These are phyloP conservation scores for Dipodomys stephensi DNA, from an alignment of 2,113 vertebrate species.

Conservation along the genomic window DNA sequence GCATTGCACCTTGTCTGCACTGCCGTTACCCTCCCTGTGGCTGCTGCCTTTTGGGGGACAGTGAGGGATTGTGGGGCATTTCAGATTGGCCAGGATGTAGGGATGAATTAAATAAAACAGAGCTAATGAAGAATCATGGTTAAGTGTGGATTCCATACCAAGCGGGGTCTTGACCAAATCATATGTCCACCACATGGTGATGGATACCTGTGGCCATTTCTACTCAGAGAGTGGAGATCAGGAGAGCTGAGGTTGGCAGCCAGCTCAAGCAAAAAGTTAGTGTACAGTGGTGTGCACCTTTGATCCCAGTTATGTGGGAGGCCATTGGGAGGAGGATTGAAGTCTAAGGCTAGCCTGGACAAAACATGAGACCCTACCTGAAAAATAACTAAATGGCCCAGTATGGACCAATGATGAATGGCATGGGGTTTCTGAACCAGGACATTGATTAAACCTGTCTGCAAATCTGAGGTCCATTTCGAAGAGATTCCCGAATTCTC, in stretches of 20 bases:
- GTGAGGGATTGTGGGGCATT: neutral
- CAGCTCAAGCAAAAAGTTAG: neutral
- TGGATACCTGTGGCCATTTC: too few relatives aligned
- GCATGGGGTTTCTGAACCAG: constrained; percentile 55
- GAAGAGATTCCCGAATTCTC: neutral
- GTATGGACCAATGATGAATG: constrained; percentile 32
- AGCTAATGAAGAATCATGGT: neutral
- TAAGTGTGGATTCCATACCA: neutral
- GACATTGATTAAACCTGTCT: constrained; percentile 52
- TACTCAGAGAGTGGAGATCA: neutral
- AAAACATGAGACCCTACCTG: too few relatives aligned
- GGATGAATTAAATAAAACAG: neutral
- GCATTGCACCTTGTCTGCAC: neutral
- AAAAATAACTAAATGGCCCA: too few relatives aligned
- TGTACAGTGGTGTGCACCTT: too few relatives aligned
- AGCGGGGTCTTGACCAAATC: fast-evolving
- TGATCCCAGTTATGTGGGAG: too few relatives aligned
- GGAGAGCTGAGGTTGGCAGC: too few relatives aligned
- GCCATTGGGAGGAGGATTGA: too few relatives aligned
- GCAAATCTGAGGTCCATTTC: constrained; percentile 41
- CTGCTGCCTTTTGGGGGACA: neutral
- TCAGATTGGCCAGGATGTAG: neutral
- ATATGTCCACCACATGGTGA: too few relatives aligned
- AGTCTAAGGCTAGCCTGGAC: too few relatives aligned
- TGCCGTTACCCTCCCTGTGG: neutral